Base-by-base conservation (phyloP, 2,888 invertebrate genomes). In the Phengaris arion region DNA sequence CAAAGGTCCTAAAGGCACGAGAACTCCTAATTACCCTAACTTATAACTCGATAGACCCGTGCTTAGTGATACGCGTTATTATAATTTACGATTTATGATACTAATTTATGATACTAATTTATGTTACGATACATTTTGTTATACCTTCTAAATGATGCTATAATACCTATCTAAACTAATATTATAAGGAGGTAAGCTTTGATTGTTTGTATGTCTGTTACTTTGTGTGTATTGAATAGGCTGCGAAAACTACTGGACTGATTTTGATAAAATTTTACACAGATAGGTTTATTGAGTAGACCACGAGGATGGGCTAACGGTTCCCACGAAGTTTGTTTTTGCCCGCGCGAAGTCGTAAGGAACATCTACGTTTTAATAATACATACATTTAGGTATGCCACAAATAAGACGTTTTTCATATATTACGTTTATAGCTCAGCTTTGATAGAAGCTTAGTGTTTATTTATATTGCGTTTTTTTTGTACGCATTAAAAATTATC, bases 1-100 rank as follows among this genome's bases (percentile, higher is more conserved):
- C 69, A 48, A 69, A 69, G 69, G 69, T 48, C 48, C 48, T 48
- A 8, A 69, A 69, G 69, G 69, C n/a, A 48, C n/a, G 69, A 46
- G 68, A 64, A 64, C 35, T 35, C 64, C 64, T 64, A 35, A 64
- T 64, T 64, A 64, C 45, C 64, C 15, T 48, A 46, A 48, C 69
- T n/a, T 48, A 48, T 46, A 69, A 69, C 68, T 69, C 10, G 48
- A 69, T 69, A 48, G 15, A 69, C 69, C 69, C 69, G n/a, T 69
- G 69, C 15, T 48, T 48, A 69, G 48, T 15, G 69, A 48, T 69
- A 48, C 69, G 69, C 48, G 69, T 69, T 48, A 69, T 69, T 69
- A 22, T 46, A 46, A 15, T 69, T 69, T 48, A 69, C 4, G 15
- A 69, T 69, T 69, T 69, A 69, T 48, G n/a, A 69, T 69, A 48